These are phyloP conservation scores for Calidris pugnax DNA, from an alignment of 2,113 vertebrate species.

Conservation along the genomic window DNA sequence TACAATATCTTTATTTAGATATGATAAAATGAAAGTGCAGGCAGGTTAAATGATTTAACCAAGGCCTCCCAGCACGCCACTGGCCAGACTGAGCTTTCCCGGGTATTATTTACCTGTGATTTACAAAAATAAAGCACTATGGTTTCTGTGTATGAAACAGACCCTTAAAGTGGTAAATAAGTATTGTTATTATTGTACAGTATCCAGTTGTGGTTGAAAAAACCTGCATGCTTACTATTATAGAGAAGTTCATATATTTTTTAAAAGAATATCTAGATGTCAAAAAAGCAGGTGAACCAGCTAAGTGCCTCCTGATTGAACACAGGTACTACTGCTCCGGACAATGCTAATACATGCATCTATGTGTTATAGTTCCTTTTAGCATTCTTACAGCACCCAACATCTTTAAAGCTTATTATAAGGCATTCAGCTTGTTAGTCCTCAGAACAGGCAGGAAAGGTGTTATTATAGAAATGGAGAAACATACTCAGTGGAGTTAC, in stretches of 20 bases:
- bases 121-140: background rate
- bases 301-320: background rate
- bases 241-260: background rate
- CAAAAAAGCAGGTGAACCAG: background rate
- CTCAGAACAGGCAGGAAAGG: background rate
- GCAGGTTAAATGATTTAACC: background rate
- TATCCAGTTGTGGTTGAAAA: background rate
- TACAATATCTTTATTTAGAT: background rate
- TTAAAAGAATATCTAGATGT: background rate
- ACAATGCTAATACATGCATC: background rate
- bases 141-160: background rate
- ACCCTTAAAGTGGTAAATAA: background rate
- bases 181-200: background rate
- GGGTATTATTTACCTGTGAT: background rate
- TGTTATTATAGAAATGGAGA: constrained; percentile 28
- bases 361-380: background rate
- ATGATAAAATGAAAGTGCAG: background rate
- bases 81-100: background rate
- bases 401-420: constrained; percentile 7
- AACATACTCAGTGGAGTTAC: constrained; percentile 8
- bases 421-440: background rate
- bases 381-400: background rate
- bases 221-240: background rate
- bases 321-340: background rate
- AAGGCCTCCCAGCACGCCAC: background rate